Evolutionary conservation across 2,113 vertebrate species (phyloP).

Genomic region (Paradoxurus hermaphroditus): DNA sequence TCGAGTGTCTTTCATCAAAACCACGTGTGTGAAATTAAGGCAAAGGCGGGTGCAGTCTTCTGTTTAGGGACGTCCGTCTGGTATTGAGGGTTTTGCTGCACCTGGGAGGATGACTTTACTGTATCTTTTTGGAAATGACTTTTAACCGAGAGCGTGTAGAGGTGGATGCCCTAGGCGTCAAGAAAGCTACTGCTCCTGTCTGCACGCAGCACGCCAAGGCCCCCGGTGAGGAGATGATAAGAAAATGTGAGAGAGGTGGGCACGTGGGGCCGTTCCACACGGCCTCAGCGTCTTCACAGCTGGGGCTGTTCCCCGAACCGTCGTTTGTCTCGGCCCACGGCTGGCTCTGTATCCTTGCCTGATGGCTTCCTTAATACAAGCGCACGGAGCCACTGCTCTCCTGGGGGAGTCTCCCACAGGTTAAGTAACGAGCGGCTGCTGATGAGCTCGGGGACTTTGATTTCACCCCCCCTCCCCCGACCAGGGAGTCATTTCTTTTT

Average conservation of each 20-base stretch:
- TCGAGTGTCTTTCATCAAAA: constrained; percentile 2
- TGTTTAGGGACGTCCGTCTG: not conserved
- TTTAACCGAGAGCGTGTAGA: not conserved
- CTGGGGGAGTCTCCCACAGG: not conserved
- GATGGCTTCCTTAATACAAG: not conserved
- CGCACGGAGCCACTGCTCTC: not conserved
- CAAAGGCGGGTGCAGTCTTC: not conserved
- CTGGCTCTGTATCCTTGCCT: not conserved
- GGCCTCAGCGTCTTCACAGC: not conserved
- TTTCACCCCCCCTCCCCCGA: not conserved
- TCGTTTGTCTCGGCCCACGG: not conserved
- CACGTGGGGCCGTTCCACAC: not conserved
- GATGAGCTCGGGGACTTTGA: not conserved
- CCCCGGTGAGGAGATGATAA: not conserved
- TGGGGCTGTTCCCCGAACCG: not conserved
- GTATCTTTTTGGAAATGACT: not conserved
- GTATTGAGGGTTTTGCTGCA: not conserved
- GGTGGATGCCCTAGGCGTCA: not conserved
- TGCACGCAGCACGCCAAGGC: not conserved
- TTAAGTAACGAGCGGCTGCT: not conserved
- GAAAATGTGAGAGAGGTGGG: fast-evolving
- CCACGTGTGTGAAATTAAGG: not conserved
- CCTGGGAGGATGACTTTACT: not conserved
- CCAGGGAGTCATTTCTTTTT: not conserved
- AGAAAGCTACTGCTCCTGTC: not conserved